Percentiles rank a stretch among this genome's conserved stretches.
Evolutionary conservation across 2,113 vertebrate genomes (phyloP).

Genomic region (Rhegmatorhina hoffmannsi): DNA sequence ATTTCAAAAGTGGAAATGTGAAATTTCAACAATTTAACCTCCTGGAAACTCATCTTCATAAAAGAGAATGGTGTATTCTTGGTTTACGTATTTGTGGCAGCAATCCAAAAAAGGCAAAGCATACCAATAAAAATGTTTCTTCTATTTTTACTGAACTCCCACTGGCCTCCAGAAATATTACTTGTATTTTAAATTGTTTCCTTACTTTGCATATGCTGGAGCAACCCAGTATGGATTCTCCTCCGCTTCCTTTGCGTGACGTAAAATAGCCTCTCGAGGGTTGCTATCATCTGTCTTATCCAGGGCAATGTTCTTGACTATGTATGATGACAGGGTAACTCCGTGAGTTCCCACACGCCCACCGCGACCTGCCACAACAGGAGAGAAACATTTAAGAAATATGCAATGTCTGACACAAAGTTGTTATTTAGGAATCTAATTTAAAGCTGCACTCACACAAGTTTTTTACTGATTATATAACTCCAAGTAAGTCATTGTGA

Average conservation of each 20-base stretch:
- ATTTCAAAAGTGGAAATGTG: background rate
- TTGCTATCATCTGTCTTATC: slow-evolving; percentile 98
- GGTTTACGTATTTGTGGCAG: background rate
- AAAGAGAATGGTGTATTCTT: background rate
- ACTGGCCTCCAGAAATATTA: background rate
- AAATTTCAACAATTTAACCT: background rate
- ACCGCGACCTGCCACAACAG: slow-evolving; percentile 83
- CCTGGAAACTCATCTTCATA: background rate
- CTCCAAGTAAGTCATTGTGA: background rate
- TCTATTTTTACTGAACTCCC: background rate
- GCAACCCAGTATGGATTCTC: slow-evolving; percentile 96
- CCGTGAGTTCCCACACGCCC: slow-evolving; percentile 94
- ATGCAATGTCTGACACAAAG: background rate
- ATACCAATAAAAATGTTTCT: background rate
- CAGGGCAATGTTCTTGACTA: slow-evolving; percentile 98
- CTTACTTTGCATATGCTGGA: slow-evolving; percentile 90
- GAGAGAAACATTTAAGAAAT: background rate
- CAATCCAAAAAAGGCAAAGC: background rate
- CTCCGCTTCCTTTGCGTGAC: slow-evolving; percentile 90
- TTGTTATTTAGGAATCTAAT: background rate
- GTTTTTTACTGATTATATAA: background rate
- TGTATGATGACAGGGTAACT: slow-evolving; percentile 94
- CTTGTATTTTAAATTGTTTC: background rate
- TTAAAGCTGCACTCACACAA: background rate
- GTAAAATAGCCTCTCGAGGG: slow-evolving; percentile 93